Percentiles rank a stretch among this genome's conserved stretches.
These are phyloP conservation scores for Luehdorfia chinensis DNA, from an alignment of 1,140 invertebrate species.

Conservation along the genomic window DNA sequence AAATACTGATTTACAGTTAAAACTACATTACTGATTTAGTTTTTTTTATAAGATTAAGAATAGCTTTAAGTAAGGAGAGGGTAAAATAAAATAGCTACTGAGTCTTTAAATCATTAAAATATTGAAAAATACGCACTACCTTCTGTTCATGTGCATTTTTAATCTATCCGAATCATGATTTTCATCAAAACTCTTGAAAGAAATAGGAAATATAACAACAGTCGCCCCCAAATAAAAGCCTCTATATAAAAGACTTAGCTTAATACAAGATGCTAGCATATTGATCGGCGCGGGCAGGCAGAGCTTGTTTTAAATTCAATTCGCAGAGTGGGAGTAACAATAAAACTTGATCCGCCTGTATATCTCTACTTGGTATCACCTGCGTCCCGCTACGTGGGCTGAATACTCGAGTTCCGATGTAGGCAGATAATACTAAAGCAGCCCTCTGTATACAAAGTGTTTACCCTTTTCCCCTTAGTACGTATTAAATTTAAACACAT, in stretches of 20 bases:
- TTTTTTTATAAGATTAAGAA: too few relatives aligned
- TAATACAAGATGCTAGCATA: conserved; percentile 28
- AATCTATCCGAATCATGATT: too few relatives aligned
- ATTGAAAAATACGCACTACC: too few relatives aligned
- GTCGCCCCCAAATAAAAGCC: neutral
- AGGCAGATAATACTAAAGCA: conserved; percentile 4
- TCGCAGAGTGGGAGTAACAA: conserved; percentile 71
- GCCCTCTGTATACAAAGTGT: neutral
- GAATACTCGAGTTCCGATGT: conserved; percentile 33
- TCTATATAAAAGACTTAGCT: neutral
- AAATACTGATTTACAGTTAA: too few relatives aligned
- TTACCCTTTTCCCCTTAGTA: neutral
- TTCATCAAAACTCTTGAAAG: too few relatives aligned
- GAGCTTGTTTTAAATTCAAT: conserved; percentile 71
- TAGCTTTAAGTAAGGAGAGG: too few relatives aligned
- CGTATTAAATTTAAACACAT: neutral
- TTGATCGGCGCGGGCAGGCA: conserved; percentile 38
- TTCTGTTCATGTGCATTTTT: too few relatives aligned
- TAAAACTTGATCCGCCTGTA: conserved; percentile 56
- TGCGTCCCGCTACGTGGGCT: conserved; percentile 52
- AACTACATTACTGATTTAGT: too few relatives aligned
- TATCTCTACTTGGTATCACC: conserved; percentile 59
- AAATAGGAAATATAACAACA: too few relatives aligned
- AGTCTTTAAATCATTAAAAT: too few relatives aligned
- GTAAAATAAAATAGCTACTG: too few relatives aligned